These are phyloP conservation scores for Hydrotaea cyrtoneurina DNA, from an alignment of 2,888 invertebrate genomes.

Conservation along the genomic window DNA sequence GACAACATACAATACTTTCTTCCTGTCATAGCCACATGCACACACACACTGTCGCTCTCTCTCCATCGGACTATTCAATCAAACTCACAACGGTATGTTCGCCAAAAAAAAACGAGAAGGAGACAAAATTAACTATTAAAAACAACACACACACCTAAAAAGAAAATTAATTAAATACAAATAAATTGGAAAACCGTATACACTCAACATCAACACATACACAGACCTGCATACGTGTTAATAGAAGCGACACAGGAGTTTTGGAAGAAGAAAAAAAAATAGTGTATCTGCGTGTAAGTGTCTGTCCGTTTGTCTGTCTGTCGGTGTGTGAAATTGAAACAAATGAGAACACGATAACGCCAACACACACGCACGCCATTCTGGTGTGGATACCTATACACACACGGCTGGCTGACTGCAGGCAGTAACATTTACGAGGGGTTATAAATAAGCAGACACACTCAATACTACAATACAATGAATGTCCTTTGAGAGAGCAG, in stretches of 20 bases:
- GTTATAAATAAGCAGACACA: constrained; percentile 64
- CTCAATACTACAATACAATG: constrained; percentile 51
- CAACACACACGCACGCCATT: constrained; percentile 35
- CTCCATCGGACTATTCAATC: not conserved
- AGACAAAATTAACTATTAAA: not conserved
- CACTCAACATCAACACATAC: constrained; percentile 33
- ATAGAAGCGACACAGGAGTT: not conserved
- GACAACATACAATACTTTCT: not conserved
- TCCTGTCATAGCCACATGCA: not conserved
- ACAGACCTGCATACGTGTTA: not conserved
- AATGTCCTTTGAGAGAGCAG: constrained; percentile 63
- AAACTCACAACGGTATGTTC: constrained; percentile 25
- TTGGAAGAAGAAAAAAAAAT: not conserved
- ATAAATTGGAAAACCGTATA: constrained; percentile 1
- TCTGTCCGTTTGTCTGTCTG: not conserved
- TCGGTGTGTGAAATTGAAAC: constrained; percentile 46
- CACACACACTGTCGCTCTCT: not conserved
- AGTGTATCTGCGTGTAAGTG: not conserved
- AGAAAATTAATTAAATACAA: not conserved
- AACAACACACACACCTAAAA: no score
- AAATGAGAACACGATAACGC: constrained; percentile 46
- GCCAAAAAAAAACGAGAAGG: not conserved
- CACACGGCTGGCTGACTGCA: constrained; percentile 43
- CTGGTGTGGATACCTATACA: constrained; percentile 22
- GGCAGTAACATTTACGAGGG: constrained; percentile 40